Evolutionary conservation across 1,140 invertebrate species (phyloP), one percentile per base, ranked within the genome.

Genomic region (Anastrepha obliqua): DNA sequence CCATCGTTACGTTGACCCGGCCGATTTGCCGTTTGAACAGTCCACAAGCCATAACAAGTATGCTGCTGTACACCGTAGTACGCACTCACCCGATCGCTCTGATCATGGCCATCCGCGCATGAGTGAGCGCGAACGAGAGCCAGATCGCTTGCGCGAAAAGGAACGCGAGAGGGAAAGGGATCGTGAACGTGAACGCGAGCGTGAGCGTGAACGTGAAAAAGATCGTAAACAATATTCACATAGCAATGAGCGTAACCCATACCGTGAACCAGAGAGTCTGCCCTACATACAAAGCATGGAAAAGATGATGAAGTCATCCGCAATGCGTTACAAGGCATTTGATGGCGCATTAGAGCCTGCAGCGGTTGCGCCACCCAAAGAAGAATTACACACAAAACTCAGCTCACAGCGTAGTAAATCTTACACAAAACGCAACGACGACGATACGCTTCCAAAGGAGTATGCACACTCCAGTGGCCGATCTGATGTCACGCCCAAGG

Each of bases 401-500:
- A 89, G 89, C 86, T n/a, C 47, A 58, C 89, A 89, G 39, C 74
- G 88, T n/a, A 89, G 70, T 74, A 89, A 88, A 78, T 55, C 86
- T 1, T 85, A 87, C 64, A 65, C 88, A 17, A 87, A 88, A 51
- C 86, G 87, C 13, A 62, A 67, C 17, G 85, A 89, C 2, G 87
- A 89, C 15, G 87, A 89, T 8, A 55, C 9, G 1, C 39, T 47
- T 2, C 59, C 58, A n/a, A 7, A 20, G 1, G 88, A 89, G 4
- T 88, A 87, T 55, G 64, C 51, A 85, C 51, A 89, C 15, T 88
- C 87, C 89, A 70, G 85, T 87, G 62, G 87, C 58, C 42, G 88
- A 29, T 87, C 51, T 11, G 88, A 91, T 81, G 93, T 94, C 3
- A 95, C 95, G 59, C 96, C 96, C 0, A 94, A 96, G 87, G 96